phyloP scores from a whole-genome alignment of 2,888 invertebrate species.

The Brenthis hecate region DNA sequence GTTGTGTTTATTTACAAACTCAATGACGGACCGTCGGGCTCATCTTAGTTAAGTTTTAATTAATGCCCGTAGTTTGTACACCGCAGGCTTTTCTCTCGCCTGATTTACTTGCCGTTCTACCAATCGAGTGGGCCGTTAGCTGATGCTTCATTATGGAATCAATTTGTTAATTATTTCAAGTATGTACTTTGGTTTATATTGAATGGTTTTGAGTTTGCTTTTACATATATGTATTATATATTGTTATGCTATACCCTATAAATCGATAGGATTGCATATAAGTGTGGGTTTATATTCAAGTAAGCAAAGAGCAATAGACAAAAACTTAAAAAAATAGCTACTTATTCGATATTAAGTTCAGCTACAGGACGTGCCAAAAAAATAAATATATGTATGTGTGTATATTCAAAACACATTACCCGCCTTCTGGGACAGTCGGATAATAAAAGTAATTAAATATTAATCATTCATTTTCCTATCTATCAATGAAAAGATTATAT shows the following conservation, averaged over 20 bases:
- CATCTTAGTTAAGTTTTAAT: constrained; percentile 62
- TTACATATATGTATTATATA: neutral
- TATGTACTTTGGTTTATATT: constrained; percentile 4
- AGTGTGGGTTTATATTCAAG: neutral
- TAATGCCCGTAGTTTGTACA: constrained; percentile 48
- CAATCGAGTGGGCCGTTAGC: constrained; percentile 20
- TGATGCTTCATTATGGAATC: constrained; percentile 31
- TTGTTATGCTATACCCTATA: neutral
- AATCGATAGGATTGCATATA: neutral
- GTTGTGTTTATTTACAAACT: constrained; percentile 61
- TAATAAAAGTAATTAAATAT: neutral
- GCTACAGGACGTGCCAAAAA: too few species aligned
- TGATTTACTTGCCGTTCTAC: constrained; percentile 27
- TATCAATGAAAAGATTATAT: constrained; percentile 1
- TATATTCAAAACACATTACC: too few species aligned
- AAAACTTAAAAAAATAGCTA: too few species aligned
- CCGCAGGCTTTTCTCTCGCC: constrained; percentile 30
- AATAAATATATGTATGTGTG: too few species aligned
- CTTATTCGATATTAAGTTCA: too few species aligned
- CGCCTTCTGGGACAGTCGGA: too few species aligned
- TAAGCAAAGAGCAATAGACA: too few species aligned
- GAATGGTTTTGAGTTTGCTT: neutral
- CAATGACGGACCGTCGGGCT: constrained; percentile 39
- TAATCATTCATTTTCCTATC: neutral
- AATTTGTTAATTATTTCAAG: constrained; percentile 30